phyloP scores from a whole-genome alignment of 2,797 vertebrate species.

The Pteropus rufus region DNA sequence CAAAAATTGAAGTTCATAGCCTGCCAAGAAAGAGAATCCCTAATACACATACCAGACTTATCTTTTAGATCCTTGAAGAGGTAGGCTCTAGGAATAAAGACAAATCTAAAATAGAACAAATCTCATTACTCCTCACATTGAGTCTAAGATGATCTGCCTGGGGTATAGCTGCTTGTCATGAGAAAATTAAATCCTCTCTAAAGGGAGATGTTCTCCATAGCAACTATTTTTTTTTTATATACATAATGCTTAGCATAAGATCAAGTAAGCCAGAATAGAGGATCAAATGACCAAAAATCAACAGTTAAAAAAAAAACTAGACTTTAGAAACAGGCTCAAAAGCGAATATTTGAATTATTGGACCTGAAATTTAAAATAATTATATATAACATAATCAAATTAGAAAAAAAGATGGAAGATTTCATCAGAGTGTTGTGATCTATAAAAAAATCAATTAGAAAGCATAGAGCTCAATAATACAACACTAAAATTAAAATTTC shows the following conservation, averaged over 20 bases:
- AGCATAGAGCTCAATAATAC: background rate
- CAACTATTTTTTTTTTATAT: background rate
- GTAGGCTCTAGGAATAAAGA: constrained; percentile 38
- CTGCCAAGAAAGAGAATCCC: constrained; percentile 57
- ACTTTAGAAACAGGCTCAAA: background rate
- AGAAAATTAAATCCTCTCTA: constrained; percentile 30
- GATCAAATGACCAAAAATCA: constrained; percentile 15
- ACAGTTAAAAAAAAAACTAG: background rate
- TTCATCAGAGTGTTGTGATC: background rate
- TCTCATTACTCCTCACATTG: background rate
- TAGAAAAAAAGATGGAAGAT: background rate
- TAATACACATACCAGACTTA: constrained; percentile 46
- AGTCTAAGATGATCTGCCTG: background rate
- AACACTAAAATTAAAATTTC: constrained; percentile 12
- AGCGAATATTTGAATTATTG: background rate
- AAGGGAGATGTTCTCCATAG: background rate
- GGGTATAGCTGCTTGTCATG: background rate
- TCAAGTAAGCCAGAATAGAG: background rate
- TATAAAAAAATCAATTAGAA: background rate
- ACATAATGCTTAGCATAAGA: background rate
- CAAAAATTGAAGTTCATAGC: constrained; percentile 45
- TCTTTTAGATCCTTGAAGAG: constrained; percentile 9
- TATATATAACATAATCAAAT: background rate
- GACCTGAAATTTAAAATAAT: constrained; percentile 21
- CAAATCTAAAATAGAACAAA: constrained; percentile 16